Percentiles rank a stretch among this genome's conserved stretches.
phyloP scores from a whole-genome alignment of 2,113 vertebrate genomes.

The Oostethus manadensis region DNA sequence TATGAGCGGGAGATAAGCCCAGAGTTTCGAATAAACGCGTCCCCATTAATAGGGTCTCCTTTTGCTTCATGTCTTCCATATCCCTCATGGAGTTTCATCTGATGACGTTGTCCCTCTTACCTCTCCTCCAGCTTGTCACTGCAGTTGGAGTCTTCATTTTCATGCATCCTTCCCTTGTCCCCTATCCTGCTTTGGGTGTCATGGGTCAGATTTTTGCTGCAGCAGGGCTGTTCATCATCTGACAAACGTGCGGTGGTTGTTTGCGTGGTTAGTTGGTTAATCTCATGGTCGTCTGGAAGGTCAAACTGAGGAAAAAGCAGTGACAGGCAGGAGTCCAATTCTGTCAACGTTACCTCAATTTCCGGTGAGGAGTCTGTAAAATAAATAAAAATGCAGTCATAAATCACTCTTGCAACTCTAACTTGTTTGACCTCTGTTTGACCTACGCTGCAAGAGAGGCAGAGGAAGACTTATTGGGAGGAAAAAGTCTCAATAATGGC shows the following conservation, averaged over 20 bases:
- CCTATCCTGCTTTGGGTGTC: not conserved
- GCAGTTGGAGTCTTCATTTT: not conserved
- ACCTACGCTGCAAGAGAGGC: not conserved
- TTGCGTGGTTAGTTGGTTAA: slow-evolving; percentile 1
- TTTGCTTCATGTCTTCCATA: slow-evolving; percentile 6
- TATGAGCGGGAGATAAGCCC: slow-evolving; percentile 88
- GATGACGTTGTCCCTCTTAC: not conserved
- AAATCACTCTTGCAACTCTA: not conserved
- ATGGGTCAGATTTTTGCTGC: slow-evolving; percentile 76
- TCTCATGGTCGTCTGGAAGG: not conserved
- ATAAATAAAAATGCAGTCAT: slow-evolving; percentile 3
- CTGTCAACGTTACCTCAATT: slow-evolving; percentile 74
- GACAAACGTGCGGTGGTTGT: not conserved
- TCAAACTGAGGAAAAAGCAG: slow-evolving; percentile 76
- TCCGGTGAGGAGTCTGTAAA: slow-evolving; percentile 75
- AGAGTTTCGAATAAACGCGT: slow-evolving; percentile 77
- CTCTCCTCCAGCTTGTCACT: not conserved
- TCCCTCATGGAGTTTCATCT: not conserved
- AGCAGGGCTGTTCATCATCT: slow-evolving; percentile 79
- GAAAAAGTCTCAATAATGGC: not conserved
- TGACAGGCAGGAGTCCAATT: slow-evolving; percentile 84
- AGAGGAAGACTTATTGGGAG: not conserved
- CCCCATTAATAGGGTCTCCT: slow-evolving; percentile 19
- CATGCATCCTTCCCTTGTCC: not conserved
- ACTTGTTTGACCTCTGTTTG: not conserved